Base-by-base conservation (phyloP, 2,888 invertebrate genomes). In the Dryomyza anilis region DNA sequence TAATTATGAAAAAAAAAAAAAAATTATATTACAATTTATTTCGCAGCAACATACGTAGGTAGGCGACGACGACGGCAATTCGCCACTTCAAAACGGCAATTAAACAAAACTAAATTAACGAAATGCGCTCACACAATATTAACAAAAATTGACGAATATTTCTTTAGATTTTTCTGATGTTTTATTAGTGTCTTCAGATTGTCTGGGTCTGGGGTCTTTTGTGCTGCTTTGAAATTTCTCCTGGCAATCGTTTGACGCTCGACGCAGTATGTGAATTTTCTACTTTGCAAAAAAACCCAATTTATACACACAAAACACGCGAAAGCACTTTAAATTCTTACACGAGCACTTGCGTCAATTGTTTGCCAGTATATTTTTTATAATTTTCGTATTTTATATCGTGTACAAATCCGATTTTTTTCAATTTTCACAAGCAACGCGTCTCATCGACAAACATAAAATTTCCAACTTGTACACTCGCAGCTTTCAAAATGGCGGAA, bases 401-500 rank as follows among this genome's bases (percentile, higher is more conserved):
- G n/a, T 60, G 36, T 52, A 60, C 50, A 50, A 60, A 60, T 50
- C 50, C 39, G 60, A 50, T 25, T 50, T 55, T 55, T 78, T 78
- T 73, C 69, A 74, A 74, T 76, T 74, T 78, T 77, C 72, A 78
- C 73, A 74, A 78, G 76, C 80, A 83, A 80, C 81, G 82, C 82
- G 81, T 79, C 80, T 74, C 72, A 73, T 74, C 53, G 39, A 68
- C 69, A 71, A 72, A 74, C 75, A 77, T 72, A 73, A 77, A 82
- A 82, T 79, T 78, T 76, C 78, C 78, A 78, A 76, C 70, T 73
- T 71, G 46, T 74, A 74, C 74, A 79, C 78, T 82, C 79, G 76
- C 78, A 82, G 81, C 81, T 82, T 82, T 83, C 81, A 82, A 82
- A 82, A 83, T 83, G 82, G 82, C 82, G 82, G 82, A 83, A 78